Percentiles rank a stretch among this genome's conserved stretches.
These are phyloP conservation scores for Plotosus lineatus DNA, from an alignment of 2,113 vertebrate genomes.

Conservation along the genomic window DNA sequence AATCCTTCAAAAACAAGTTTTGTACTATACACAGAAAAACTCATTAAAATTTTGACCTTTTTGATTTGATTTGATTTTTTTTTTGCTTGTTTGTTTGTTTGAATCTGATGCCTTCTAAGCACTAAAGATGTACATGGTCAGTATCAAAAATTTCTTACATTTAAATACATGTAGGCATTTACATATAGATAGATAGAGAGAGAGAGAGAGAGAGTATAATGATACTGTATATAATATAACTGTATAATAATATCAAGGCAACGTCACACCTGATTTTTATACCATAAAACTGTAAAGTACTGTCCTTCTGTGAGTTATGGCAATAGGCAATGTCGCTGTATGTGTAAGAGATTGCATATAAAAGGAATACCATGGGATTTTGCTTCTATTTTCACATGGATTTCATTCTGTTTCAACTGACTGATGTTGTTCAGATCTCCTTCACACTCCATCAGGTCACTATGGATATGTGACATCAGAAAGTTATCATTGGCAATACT, in stretches of 20 bases:
- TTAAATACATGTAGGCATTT: neutral
- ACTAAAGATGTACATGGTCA: too few species aligned
- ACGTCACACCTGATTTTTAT: too few species aligned
- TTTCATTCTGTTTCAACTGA: slow-evolving; percentile 34
- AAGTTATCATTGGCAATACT: slow-evolving; percentile 54
- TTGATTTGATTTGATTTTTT: too few species aligned
- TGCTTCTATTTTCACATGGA: slow-evolving; percentile 8
- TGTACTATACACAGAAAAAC: too few species aligned
- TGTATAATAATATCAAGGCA: too few species aligned
- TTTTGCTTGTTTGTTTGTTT: too few species aligned
- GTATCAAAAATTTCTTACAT: neutral
- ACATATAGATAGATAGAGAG: too few species aligned
- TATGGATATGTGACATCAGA: slow-evolving; percentile 44
- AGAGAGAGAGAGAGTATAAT: too few species aligned
- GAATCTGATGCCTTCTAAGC: too few species aligned
- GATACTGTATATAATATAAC: too few species aligned
- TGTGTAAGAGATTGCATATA: neutral
- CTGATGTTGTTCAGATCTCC: slow-evolving; percentile 37
- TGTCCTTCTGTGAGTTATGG: neutral
- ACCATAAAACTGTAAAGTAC: neutral
- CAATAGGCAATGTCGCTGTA: neutral
- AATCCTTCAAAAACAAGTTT: neutral
- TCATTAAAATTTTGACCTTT: neutral
- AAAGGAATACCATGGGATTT: neutral
- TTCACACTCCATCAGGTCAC: neutral